Evolutionary conservation across 1,140 invertebrate species (phyloP), one percentile per base, ranked within the genome.

Genomic region (Zophobas atratus): DNA sequence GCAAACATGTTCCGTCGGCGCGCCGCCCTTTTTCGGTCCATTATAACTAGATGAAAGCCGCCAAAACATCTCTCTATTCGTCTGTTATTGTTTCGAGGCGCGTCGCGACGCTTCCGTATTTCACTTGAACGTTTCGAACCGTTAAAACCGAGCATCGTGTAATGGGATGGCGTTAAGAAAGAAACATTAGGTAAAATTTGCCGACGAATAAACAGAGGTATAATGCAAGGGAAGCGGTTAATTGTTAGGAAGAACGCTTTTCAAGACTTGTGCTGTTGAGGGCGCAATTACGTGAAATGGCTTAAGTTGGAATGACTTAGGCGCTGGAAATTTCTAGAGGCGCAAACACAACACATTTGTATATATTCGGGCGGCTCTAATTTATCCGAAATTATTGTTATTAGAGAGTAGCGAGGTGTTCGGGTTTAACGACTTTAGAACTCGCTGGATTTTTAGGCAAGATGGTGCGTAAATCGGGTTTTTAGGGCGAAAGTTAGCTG

Each of bases 131-230:
- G 6, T 8, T 39, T 39, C 1, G n/a, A n/a, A 32, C 0, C 60
- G 39, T 67, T 67, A 67, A 67, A 67, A 67, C 8, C 43, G 39
- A 67, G 60, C 60, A 67, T 67, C 41, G 39, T 67, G 60, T 67
- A 67, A 67, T 67, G 60, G 60, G 34, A 39, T n/a, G 38, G 39
- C 60, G 60, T 67, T 67, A 67, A 67, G 60, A 67, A 67, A 67
- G 60, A 67, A 67, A 43, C 60, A 67, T 67, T 67, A 67, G n/a
- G 60, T 67, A 67, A 67, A 67, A 67, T 67, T 67, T 43, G 60
- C 39, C 39, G 39, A 67, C 38, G 60, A 67, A 67, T 67, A 67
- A 67, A 67, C 60, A 67, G 36, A 43, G 60, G 60, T 67, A 67
- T 67, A 67, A 67, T 32, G 60, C 39, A 67, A 67, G 60, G 57